Evolutionary conservation across 1,140 invertebrate species (phyloP), one percentile per base, ranked within the genome.

Genomic region (Neodiprion virginianus): DNA sequence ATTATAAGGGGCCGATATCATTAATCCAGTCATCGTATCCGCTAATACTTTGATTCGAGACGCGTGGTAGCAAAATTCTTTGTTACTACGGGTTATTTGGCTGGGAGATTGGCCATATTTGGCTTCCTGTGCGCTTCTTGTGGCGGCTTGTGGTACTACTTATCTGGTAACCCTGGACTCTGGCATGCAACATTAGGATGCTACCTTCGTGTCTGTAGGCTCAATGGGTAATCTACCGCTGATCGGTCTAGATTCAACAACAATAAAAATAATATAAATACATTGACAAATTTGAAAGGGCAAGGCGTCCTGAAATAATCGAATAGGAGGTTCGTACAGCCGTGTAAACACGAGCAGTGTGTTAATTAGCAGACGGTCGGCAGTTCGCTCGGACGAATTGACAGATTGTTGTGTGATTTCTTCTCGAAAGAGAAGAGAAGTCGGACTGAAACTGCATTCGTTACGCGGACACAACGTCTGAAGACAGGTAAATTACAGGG

Each of bases 191-290:
- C 28, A 40, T 21, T 21, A 21, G 17, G 17, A 21, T 21, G 17
- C 17, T 21, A 21, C 17, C 17, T 21, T 21, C 28, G 28, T 21
- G 28, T 40, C 28, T 40, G 5, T 40, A 40, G 5, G 28, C 28
- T 40, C 28, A 40, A 40, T 40, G 28, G 28, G 28, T 40, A 40
- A 40, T 40, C 28, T 40, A 40, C 5, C 28, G 28, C 28, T 40
- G 5, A 40, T 40, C 28, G 28, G 28, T 40, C 53, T 61, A n/a
- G 28, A 40, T 40, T 40, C 28, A 61, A 61, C 53, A 61, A 61
- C n/a, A 61, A 61, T 61, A 61, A 61, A 73, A 73, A 66, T 73
- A 73, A 73, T 73, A 73, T 65, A 73, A 14, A 69, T 53, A 67
- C 47, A 48, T 66, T 73, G 53, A 65, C 53, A 65, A 65, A 73